Evolutionary conservation across 2,888 invertebrate species (phyloP), one percentile per base, ranked within the genome.

Genomic region (Drosophila nigricruria): DNA sequence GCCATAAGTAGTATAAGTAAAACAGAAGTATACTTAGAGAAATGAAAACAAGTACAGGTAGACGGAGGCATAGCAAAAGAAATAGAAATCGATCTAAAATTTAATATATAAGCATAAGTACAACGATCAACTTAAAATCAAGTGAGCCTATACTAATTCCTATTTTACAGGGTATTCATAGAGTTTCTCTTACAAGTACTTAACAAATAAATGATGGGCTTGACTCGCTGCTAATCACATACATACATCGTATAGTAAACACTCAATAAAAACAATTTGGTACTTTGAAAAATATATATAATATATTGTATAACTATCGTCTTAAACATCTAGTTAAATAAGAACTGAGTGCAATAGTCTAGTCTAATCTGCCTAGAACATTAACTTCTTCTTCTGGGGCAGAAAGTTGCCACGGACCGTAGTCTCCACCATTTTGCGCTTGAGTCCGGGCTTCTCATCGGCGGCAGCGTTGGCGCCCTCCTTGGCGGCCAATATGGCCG

Each of bases 401-500:
- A 95, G 93, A 18, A 94, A 90, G 27, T 94, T 93, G 47, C 93
- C 94, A 45, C 95, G 94, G 83, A 96, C 95, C 65, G 93, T 93
- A 2, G 94, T 93, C 85, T 95, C 95, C 30, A 95, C 87, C 42
- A 95, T 90, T 91, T 96, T 96, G 56, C 96, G 93, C 90, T 96
- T 96, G 36, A 95, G 92, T 69, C 3, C 94, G 2, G 95, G 94
- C 80, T 94, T 94, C 62, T 95, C 94, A 0, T 88, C 89, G 1
- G 56, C 77, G 4, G 74, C 68, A 2, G 74, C 65, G 45, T 79
- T 74, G 47, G 72, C 50, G 65, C 73, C 59, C 70, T 81, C 68
- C 80, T 91, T 89, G 52, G 88, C 90, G 0, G 84, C 84, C 60
- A 84, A 18, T 43, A 84, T 85, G 78, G 74, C 0, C 56, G 58